Base-by-base conservation (phyloP, 2,888 invertebrate genomes). In the Lysandra bellargus region DNA sequence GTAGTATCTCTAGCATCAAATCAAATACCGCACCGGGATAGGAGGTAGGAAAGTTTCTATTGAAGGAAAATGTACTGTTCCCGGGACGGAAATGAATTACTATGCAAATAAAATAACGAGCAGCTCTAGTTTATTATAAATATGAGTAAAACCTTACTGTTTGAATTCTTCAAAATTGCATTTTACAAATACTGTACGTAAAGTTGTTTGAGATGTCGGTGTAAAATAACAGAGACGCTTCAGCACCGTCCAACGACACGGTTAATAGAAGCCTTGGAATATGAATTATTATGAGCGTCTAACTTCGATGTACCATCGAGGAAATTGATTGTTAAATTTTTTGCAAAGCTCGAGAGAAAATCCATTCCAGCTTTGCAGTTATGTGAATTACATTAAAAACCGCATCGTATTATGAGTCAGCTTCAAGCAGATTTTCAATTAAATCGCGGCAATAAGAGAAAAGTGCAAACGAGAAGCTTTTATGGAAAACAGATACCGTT, bases 371-470 rank as follows among this genome's bases (percentile, higher is more conserved):
- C 30, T 64, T 64, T 9, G 64, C 64, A 6, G 30, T 30, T 64
- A 64, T 14, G 33, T 33, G 69, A 69, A 64, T 64, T 30, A 64
- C 64, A 69, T 69, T 69, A 69, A 69, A 69, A 69, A 69, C 5
- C 12, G 69, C 14, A 33, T 69, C 12, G 5, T 69, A 64, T 64
- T 30, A 69, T 69, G 69, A 69, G 14, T 69, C 69, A 33, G 69
- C 69, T 33, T 14, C 14, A 14, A 69, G 30, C 69, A 69, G 69
- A 69, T 69, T 69, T 69, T 12, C 69, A 69, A 69, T 69, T 69
- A 69, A 69, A 69, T 69, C 14, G 33, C 33, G 4, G 33, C 33
- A 69, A 69, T 33, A 69, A 69, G 30, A 23, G 30, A 30, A 69
- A 33, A 69, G 30, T 33, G 69, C 12, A 69, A 33, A 33, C 69